Percentiles rank a stretch among this genome's conserved stretches.
These are phyloP conservation scores for Apodemia duryi DNA, from an alignment of 2,888 invertebrate genomes.

Conservation along the genomic window DNA sequence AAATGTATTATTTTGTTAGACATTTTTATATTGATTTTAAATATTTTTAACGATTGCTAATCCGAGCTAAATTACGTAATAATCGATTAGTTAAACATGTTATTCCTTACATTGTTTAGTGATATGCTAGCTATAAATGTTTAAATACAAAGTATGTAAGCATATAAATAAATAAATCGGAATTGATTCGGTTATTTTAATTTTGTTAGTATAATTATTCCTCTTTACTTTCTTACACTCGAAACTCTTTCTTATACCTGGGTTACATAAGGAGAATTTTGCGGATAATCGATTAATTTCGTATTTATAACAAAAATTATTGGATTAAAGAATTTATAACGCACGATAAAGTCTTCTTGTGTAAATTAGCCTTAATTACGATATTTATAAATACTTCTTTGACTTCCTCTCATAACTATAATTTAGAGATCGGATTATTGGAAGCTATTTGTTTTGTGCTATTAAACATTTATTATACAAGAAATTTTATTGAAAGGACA, in stretches of 20 bases:
- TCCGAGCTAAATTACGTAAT: slow-evolving; percentile 24
- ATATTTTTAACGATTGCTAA: slow-evolving; percentile 33
- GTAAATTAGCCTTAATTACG: no score
- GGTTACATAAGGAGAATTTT: not conserved
- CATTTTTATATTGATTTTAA: slow-evolving; percentile 40
- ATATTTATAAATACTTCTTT: no score
- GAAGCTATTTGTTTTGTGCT: no score
- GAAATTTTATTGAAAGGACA: no score
- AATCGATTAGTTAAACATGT: slow-evolving; percentile 33
- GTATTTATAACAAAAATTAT: no score
- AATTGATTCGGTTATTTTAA: slow-evolving; percentile 59
- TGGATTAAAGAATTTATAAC: no score
- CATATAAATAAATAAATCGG: slow-evolving; percentile 62
- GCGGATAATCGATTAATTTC: no score
- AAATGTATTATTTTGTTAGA: slow-evolving; percentile 70
- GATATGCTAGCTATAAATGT: slow-evolving; percentile 55
- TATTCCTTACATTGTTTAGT: slow-evolving; percentile 42
- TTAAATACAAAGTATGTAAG: slow-evolving; percentile 57
- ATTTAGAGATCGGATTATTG: no score
- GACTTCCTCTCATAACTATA: no score
- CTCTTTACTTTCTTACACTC: not conserved
- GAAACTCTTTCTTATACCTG: not conserved
- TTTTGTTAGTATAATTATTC: slow-evolving; percentile 19
- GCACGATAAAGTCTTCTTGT: no score
- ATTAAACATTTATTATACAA: no score